Percentiles rank a stretch among this genome's conserved stretches.
phyloP scores from a whole-genome alignment of 2,888 invertebrate genomes.

The Maniola hyperantus region DNA sequence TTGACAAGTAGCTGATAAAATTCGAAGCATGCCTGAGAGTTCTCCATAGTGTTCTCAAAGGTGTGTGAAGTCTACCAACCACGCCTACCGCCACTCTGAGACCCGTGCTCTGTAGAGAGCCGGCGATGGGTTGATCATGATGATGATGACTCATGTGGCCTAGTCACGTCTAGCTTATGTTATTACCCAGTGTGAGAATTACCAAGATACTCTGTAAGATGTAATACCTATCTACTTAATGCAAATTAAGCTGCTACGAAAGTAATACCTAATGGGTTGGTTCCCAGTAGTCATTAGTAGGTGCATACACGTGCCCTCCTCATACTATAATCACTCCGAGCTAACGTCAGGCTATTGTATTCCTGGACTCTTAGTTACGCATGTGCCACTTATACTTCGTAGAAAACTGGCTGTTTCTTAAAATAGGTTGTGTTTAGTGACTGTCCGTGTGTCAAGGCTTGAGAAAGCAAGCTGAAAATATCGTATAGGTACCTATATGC shows the following conservation, averaged over 20 bases:
- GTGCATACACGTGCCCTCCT: constrained; percentile 2
- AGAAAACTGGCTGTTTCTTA: background rate
- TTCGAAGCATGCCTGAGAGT: no score
- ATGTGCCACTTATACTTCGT: background rate
- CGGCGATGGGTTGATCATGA: no score
- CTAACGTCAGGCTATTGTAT: background rate
- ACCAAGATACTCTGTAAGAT: background rate
- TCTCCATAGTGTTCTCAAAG: no score
- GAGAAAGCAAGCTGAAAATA: background rate
- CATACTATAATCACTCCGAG: background rate
- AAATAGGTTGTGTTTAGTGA: background rate
- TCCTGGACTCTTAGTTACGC: constrained; percentile 1
- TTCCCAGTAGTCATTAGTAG: background rate
- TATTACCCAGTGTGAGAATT: no score
- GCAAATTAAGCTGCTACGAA: constrained; percentile 1
- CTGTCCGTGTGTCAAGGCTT: no score
- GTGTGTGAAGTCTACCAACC: no score
- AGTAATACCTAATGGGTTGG: constrained; percentile 2
- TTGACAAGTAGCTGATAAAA: constrained; percentile 61
- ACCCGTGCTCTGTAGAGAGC: no score
- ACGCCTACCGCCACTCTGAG: no score
- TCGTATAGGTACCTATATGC: background rate
- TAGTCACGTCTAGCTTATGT: no score
- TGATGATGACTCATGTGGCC: no score
- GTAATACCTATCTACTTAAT: background rate